Percentiles rank a stretch among this genome's conserved stretches.
These are phyloP conservation scores for Scotopteryx bipunctaria DNA, from an alignment of 2,888 invertebrate species.

Conservation along the genomic window DNA sequence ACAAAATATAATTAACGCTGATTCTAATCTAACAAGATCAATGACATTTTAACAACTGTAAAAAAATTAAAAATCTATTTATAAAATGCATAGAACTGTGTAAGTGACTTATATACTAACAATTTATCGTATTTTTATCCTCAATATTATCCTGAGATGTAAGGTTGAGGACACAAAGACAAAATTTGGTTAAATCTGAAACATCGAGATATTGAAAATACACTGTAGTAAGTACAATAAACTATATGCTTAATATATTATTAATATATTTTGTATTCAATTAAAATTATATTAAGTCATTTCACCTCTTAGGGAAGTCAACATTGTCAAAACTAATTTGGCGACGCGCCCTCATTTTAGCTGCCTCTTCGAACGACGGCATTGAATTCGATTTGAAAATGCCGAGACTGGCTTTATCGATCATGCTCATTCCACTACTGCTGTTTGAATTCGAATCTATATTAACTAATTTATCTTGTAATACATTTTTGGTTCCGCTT, in stretches of 20 bases:
- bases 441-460: slow-evolving; percentile 70
- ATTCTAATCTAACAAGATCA: slow-evolving; percentile 10
- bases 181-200: slow-evolving; percentile 2
- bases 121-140: too few relatives aligned
- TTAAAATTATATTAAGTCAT: slow-evolving; percentile 23
- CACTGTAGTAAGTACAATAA: not conserved
- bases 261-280: slow-evolving; percentile 4
- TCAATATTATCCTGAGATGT: not conserved
- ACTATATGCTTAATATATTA: slow-evolving; percentile 14
- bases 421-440: slow-evolving; percentile 59
- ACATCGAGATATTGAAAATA: not conserved
- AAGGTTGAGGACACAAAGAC: too few relatives aligned
- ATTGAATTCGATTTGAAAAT: slow-evolving; percentile 71
- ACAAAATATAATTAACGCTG: slow-evolving; percentile 6
- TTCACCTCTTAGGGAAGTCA: slow-evolving; percentile 76
- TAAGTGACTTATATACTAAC: not conserved
- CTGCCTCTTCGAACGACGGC: slow-evolving; percentile 74
- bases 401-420: slow-evolving; percentile 60
- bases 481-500: slow-evolving; percentile 66
- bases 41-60: slow-evolving; percentile 2
- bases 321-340: slow-evolving; percentile 85
- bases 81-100: not conserved
- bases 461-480: slow-evolving; percentile 77
- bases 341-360: slow-evolving; percentile 80
- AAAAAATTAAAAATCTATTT: not conserved